Conservation (phyloP, 1,140 invertebrate species). For the Gryon sp. region DNA sequence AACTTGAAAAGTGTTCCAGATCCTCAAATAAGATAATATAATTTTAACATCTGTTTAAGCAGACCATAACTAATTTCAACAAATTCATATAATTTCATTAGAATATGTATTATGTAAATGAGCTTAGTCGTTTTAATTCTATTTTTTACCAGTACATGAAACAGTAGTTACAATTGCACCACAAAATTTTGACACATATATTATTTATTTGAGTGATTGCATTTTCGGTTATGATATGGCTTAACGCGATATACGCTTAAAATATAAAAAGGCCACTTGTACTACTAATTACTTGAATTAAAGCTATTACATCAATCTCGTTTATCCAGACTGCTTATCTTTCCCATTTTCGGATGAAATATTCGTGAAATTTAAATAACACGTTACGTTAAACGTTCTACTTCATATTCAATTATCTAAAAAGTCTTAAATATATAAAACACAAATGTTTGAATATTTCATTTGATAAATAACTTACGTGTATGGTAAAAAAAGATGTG, state of each 20-base stretch:
- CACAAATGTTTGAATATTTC: no score
- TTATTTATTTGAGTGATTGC: no score
- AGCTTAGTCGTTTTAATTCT: neutral
- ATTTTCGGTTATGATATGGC: no score
- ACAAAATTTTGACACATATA: no score
- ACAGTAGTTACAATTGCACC: no score
- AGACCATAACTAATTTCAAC: slow-evolving; percentile 24
- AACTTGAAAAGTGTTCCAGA: slow-evolving; percentile 10
- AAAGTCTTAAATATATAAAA: no score
- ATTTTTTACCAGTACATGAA: neutral
- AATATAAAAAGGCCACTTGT: slow-evolving; percentile 49
- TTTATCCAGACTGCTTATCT: slow-evolving; percentile 44
- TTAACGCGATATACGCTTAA: slow-evolving; percentile 9
- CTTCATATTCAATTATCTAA: neutral
- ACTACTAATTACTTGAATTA: slow-evolving; percentile 56
- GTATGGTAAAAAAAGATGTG: no score
- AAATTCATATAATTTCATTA: slow-evolving; percentile 26
- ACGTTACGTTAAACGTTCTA: neutral
- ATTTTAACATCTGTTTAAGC: neutral
- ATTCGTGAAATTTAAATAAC: slow-evolving; percentile 25
- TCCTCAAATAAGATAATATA: slow-evolving; percentile 10
- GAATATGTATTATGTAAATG: neutral
- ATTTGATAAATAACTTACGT: no score
- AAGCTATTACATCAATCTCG: slow-evolving; percentile 52
- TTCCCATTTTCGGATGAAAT: slow-evolving; percentile 37